These are phyloP conservation scores for Sebastiscus albofasciatus DNA, from an alignment of 2,797 vertebrate species.

Conservation along the genomic window DNA sequence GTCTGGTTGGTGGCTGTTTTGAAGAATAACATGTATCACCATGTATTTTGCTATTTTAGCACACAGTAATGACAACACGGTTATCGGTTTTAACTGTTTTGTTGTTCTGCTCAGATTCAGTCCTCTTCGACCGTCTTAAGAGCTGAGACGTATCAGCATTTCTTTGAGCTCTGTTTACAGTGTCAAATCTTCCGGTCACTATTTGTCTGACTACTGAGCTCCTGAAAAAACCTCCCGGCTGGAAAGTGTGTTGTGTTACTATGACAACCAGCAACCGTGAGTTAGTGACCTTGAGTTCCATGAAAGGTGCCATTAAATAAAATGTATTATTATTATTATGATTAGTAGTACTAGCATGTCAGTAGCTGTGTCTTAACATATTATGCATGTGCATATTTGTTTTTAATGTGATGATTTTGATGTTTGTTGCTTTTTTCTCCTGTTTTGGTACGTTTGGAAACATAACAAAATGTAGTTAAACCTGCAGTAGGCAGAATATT, in stretches of 20 bases:
- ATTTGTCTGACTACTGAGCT: too few relatives aligned
- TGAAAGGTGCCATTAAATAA: too few relatives aligned
- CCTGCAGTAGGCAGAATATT: too few relatives aligned
- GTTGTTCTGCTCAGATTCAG: background rate
- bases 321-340: too few relatives aligned
- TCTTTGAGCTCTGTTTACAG: background rate
- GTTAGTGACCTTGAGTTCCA: too few relatives aligned
- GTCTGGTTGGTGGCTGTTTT: background rate
- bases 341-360: background rate
- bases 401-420: background rate
- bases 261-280: too few relatives aligned
- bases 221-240: too few relatives aligned
- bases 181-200: background rate
- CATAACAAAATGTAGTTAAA: accelerated
- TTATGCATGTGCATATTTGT: background rate
- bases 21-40: background rate
- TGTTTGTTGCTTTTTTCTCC: background rate
- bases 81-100: background rate
- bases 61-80: background rate
- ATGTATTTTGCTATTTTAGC: background rate
- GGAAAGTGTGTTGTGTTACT: too few relatives aligned
- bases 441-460: background rate
- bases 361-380: background rate
- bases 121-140: background rate
- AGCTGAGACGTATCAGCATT: background rate